A percentile compares a stretch with the other conserved stretches of the same genome.
Conservation (phyloP, 2,113 vertebrate genomes). For the Albula goreensis region DNA sequence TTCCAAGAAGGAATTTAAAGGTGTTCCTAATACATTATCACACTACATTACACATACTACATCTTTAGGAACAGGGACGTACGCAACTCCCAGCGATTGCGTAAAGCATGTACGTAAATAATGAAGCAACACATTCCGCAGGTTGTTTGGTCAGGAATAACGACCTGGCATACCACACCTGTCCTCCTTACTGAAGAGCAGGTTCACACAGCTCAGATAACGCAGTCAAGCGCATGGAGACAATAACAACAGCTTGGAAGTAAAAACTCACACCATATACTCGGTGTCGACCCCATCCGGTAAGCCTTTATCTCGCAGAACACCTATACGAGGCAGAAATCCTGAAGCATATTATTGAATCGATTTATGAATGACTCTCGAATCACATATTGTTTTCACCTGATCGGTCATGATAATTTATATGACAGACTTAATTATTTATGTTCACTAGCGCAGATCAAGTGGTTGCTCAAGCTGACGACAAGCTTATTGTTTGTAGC, state of each 20-base stretch:
- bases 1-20: no score
- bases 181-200: neutral
- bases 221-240: neutral
- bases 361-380: neutral
- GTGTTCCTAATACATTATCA: no score
- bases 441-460: no score
- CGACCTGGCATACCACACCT: neutral
- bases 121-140: neutral
- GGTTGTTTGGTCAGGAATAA: neutral
- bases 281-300: neutral
- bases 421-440: no score
- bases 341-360: neutral
- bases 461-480: no score
- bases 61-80: no score
- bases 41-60: no score
- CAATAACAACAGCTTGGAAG: neutral
- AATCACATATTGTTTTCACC: neutral
- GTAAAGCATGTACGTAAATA: neutral
- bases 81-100: neutral
- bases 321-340: neutral
- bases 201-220: neutral
- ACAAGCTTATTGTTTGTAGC: neutral
- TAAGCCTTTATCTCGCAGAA: neutral
- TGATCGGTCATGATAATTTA: neutral
- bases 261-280: neutral